These are phyloP conservation scores for Aricia agestis DNA, from an alignment of 1,140 invertebrate species.

Conservation along the genomic window DNA sequence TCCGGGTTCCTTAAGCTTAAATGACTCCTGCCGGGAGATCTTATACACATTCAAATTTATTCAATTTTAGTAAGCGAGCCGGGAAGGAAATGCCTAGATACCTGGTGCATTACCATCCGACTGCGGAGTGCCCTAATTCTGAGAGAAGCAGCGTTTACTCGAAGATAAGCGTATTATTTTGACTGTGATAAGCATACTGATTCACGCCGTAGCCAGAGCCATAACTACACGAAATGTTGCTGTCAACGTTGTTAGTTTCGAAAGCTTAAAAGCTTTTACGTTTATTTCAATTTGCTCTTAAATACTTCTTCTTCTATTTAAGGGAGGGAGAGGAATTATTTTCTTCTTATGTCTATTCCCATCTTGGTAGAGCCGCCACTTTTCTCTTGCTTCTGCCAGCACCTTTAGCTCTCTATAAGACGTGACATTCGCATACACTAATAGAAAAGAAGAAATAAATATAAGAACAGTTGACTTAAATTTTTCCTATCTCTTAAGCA, in stretches of 20 bases:
- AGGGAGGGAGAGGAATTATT: no score
- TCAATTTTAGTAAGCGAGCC: constrained; percentile 51
- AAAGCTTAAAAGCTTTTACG: not conserved
- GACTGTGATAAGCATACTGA: not conserved
- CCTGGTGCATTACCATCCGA: constrained; percentile 44
- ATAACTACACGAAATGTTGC: not conserved
- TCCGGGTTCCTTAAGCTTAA: constrained; percentile 7
- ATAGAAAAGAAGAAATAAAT: no score
- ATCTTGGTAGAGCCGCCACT: no score
- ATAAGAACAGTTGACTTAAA: no score
- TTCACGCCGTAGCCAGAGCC: no score
- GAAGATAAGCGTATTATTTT: not conserved
- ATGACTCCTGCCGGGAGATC: constrained; percentile 18
- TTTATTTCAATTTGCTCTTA: no score
- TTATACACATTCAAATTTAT: constrained; percentile 60
- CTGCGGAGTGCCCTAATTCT: constrained; percentile 12
- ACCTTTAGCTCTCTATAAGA: no score
- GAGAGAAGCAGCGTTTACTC: constrained; percentile 5
- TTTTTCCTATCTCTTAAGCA: no score
- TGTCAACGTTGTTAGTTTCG: not conserved
- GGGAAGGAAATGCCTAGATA: constrained; percentile 48
- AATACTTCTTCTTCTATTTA: no score
- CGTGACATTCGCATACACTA: no score
- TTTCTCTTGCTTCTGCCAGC: no score
- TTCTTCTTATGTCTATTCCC: no score